Base-by-base conservation (phyloP, 2,888 invertebrate genomes). In the Cheilosia urbana region DNA sequence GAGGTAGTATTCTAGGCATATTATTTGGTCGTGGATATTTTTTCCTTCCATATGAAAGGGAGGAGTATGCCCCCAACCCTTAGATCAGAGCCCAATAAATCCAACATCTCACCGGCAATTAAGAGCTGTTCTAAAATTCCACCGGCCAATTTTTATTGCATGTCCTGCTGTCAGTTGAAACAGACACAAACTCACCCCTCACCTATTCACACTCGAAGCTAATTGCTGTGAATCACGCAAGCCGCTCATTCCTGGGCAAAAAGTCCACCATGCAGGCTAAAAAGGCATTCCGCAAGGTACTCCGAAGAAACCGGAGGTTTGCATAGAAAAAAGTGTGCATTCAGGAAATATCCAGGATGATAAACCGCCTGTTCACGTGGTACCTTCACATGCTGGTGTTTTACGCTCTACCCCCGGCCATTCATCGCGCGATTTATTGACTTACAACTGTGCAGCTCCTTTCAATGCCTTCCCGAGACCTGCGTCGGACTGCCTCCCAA, bases 351-450 rank as follows among this genome's bases (percentile, higher is more conserved):
- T 85, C 81, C 80, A 85, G 68, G 73, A 87, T 87, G 87, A 87
- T 87, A 87, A 87, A 87, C 87, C 77, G 82, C 87, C 87, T 87
- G 68, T 87, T 87, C 82, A 87, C 82, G 82, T 87, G 87, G 85
- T 81, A 66, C 62, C 57, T 72, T 77, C 81, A 71, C 58, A 78
- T 83, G 68, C 40, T 47, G 72, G 40, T 21, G 55, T 9, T 57
- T 57, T 63, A 19, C 11, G 15, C 42, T 9, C 40, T 24, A 55
- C 62, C 66, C 30, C 68, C 60, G 17, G 66, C 81, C 55, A 68
- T 76, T 76, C 72, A 79, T 51, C 75, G 76, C 45, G 68, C 81
- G 76, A 85, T 85, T 85, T 85, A 85, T 85, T 85, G 85, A 85
- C 85, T 85, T 58, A 76, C 76, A 81, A 76, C 66, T 40, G 66